phyloP scores from a whole-genome alignment of 1,140 invertebrate genomes.

The Aphelinus certus region DNA sequence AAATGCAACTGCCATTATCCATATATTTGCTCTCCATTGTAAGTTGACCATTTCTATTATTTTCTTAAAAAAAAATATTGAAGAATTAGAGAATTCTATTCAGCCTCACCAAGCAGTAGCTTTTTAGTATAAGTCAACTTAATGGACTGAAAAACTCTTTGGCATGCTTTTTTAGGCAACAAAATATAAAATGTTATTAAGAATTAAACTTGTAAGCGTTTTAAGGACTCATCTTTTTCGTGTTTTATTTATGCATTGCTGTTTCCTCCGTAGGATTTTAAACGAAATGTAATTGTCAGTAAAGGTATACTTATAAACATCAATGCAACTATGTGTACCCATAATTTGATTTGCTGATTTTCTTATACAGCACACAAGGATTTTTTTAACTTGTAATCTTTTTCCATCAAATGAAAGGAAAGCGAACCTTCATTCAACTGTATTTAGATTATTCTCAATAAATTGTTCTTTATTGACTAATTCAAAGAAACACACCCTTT shows the following conservation, averaged over 20 bases:
- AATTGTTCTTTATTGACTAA: constrained; percentile 37
- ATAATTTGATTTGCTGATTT: constrained; percentile 25
- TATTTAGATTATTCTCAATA: constrained; percentile 40
- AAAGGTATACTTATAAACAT: constrained; percentile 17
- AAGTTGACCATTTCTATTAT: background rate
- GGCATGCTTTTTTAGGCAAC: constrained; percentile 28
- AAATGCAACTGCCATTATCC: constrained; percentile 29
- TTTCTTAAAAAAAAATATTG: background rate
- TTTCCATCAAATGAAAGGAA: background rate
- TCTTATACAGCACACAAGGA: constrained; percentile 21
- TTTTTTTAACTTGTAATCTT: constrained; percentile 29
- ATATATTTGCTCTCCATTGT: constrained; percentile 23
- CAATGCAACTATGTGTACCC: constrained; percentile 13
- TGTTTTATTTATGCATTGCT: constrained; percentile 31
- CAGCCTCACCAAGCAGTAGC: constrained; percentile 15
- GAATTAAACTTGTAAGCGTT: constrained; percentile 23
- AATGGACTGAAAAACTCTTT: constrained; percentile 32
- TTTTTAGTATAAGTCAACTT: constrained; percentile 26
- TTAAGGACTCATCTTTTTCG: constrained; percentile 27
- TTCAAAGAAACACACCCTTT: no score
- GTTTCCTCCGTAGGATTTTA: constrained; percentile 27
- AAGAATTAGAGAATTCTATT: constrained; percentile 1
- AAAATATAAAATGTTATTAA: constrained; percentile 26
- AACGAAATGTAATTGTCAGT: constrained; percentile 19
- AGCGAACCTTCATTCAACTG: constrained; percentile 24